A percentile compares a stretch with the other conserved stretches of the same genome.
phyloP scores from a whole-genome alignment of 2,888 invertebrate species.

The Apoda limacodes region DNA sequence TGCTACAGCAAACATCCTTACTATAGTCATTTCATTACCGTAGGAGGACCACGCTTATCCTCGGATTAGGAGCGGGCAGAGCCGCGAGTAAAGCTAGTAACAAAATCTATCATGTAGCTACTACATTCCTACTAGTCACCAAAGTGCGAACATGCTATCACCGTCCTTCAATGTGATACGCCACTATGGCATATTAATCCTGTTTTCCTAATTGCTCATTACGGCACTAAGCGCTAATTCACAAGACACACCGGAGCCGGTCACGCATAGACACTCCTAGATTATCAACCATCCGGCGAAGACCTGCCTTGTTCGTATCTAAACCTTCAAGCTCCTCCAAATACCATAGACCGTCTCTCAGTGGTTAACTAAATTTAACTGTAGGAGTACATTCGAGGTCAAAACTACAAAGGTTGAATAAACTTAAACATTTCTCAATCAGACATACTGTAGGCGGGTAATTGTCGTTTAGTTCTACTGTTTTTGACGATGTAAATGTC shows the following conservation, averaged over 20 bases:
- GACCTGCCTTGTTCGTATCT: too few relatives aligned
- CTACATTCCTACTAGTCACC: slow-evolving; percentile 17
- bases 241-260: slow-evolving; percentile 36
- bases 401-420: slow-evolving; percentile 29
- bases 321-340: too few relatives aligned
- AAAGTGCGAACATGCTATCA: slow-evolving; percentile 23
- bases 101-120: too few relatives aligned
- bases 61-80: too few relatives aligned
- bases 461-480: slow-evolving; percentile 25
- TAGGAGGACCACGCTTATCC: too few relatives aligned
- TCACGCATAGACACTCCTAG: too few relatives aligned
- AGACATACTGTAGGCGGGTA: slow-evolving; percentile 31
- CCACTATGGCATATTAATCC: slow-evolving; percentile 23
- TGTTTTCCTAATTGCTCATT: slow-evolving; percentile 38
- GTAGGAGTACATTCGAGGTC: slow-evolving; percentile 55
- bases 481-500: slow-evolving; percentile 30
- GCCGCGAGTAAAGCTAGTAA: too few relatives aligned
- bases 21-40: too few relatives aligned
- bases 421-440: slow-evolving; percentile 17
- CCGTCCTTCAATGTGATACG: slow-evolving; percentile 28
- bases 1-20: too few relatives aligned
- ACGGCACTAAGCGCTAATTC: slow-evolving; percentile 26
- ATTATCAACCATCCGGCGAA: too few relatives aligned
- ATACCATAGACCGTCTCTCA: too few relatives aligned
- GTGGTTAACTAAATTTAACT: too few relatives aligned